Base-by-base conservation (phyloP, 2,113 vertebrate species). In the Dicaeum eximium region DNA sequence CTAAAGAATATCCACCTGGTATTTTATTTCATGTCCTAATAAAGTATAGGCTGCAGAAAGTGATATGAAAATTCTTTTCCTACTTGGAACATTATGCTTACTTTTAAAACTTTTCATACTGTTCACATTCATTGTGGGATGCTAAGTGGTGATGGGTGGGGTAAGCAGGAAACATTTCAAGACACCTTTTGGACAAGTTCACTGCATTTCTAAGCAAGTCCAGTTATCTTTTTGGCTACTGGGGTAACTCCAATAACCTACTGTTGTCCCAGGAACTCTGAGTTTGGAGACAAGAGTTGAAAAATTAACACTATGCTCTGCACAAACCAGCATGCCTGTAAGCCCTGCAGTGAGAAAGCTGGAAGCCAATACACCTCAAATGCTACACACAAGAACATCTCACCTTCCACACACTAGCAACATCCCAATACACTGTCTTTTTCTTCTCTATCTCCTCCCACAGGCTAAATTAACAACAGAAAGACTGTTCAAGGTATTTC, bases 381-480 rank as follows among this genome's bases (percentile, higher is more conserved):
- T 5, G 60, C 95, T 95, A 85, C 74, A 58, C 56, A 80, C 50
- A 57, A 50, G 66, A 93, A 75, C 87, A 90, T 69, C 93, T 90
- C 94, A 58, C 72, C 92, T 75, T 87, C 64, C 92, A 91, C 83
- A 93, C 20, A 67, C 92, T 67, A 90, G 64, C 33, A 92, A 80
- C 48, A 93, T 94, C 91, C 91, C 94, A 95, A 83, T 38, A 48
- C 95, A 88, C 80, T 85, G 90, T 71, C 94, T 97, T 88, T 51
- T 94, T 94, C 95, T 96, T 94, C 93, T 94, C 91, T 94, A 86
- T 67, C 62, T 74, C 85, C 75, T 90, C 77, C 88, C 82, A 77
- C 67, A 92, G 67, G 25, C 82, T 91, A 62, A 67, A 75, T 50
- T 73, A 60, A 79, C 60, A 94, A 77, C 0, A 79, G 80, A 93